A percentile compares a stretch with the other conserved stretches of the same genome.
Evolutionary conservation across 1,140 invertebrate species (phyloP).

Genomic region (Ceratosolen fusciceps): DNA sequence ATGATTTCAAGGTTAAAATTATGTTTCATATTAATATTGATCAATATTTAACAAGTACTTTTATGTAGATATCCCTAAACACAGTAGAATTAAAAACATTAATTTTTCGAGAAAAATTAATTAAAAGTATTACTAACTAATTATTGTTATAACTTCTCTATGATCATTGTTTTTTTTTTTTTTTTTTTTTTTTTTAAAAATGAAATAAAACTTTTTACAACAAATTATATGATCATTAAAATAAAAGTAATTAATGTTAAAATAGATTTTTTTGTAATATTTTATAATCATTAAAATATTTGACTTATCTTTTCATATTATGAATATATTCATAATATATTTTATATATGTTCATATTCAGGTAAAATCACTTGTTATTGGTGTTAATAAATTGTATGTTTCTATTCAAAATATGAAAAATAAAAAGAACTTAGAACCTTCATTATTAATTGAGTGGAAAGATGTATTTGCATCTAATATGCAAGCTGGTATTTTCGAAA

Average conservation of each 20-base stretch:
- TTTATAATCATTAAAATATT: too few relatives aligned
- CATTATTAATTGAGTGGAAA: conserved; percentile 75
- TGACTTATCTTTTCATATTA: too few relatives aligned
- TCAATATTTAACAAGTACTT: conserved; percentile 7
- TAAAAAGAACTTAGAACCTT: conserved; percentile 65
- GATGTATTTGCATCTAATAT: conserved; percentile 73
- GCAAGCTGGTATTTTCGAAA: conserved; percentile 70
- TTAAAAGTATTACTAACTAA: conserved; percentile 14
- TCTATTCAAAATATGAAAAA: conserved; percentile 69
- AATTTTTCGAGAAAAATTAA: too few relatives aligned
- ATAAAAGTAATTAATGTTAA: too few relatives aligned
- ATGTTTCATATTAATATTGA: not conserved
- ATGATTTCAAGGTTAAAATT: conserved; percentile 65
- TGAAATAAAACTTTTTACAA: too few relatives aligned
- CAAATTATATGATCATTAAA: too few relatives aligned
- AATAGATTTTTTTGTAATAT: too few relatives aligned
- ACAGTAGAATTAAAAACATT: too few relatives aligned
- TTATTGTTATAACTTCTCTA: conserved; percentile 40
- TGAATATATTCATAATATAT: not conserved
- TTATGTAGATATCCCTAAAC: too few relatives aligned
- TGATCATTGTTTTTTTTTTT: too few relatives aligned
- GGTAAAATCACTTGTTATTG: conserved; percentile 70
- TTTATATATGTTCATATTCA: conserved; percentile 48
- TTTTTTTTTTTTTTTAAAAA: too few relatives aligned
- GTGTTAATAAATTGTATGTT: conserved; percentile 71